These are phyloP conservation scores for Petrocephalus schoutedeni DNA, from an alignment of 2,797 vertebrate species.

Conservation along the genomic window DNA sequence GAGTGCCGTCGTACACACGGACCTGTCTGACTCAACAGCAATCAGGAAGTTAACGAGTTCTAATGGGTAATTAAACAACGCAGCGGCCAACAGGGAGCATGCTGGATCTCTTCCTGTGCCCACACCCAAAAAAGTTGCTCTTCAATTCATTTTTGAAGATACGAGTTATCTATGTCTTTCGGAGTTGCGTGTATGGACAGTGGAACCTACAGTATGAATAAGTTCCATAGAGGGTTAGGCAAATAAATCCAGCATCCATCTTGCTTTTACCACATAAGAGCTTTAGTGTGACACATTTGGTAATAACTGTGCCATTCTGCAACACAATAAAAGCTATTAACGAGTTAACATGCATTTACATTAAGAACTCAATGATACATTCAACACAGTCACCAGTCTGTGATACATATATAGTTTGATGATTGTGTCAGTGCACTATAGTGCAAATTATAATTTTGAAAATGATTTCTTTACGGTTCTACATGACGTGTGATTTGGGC, in stretches of 20 bases:
- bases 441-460: background rate
- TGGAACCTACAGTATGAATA: background rate
- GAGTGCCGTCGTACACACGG: background rate
- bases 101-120: conserved; percentile 1
- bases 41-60: background rate
- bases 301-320: background rate
- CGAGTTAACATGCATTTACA: background rate
- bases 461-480: background rate
- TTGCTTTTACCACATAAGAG: background rate
- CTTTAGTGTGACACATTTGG: background rate
- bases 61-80: background rate
- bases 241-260: background rate
- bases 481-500: background rate
- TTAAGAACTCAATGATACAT: background rate
- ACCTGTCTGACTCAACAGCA: background rate
- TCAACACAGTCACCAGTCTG: background rate
- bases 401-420: background rate
- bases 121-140: background rate
- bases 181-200: background rate
- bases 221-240: background rate
- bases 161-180: background rate
- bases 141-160: conserved; percentile 19
- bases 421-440: background rate
- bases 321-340: background rate
- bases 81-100: background rate